Evolutionary conservation across 1,140 invertebrate genomes (phyloP), one percentile per base, ranked within the genome.

Genomic region (Zaprionus kolodkinae): DNA sequence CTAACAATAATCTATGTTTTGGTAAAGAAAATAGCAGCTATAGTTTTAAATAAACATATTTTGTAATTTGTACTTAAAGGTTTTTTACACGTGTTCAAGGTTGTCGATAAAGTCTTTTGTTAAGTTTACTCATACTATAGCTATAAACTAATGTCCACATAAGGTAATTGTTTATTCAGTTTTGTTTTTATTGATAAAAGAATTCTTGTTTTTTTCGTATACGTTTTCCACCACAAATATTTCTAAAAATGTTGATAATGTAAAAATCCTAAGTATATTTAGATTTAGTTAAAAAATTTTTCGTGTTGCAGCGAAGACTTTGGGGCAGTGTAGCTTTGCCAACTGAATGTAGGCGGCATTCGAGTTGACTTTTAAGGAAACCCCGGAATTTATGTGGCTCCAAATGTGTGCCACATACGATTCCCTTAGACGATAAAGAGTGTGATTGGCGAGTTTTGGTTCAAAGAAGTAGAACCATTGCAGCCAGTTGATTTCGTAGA

Each of bases 291-390:
- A 13, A 65, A 65, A 40, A 5, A 27, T 21, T 13, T 12, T 12
- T 9, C 5, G 21, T 3, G 38, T 15, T 33, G 36, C 27, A 1
- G 38, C 63, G 38, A 40, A 56, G 1, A 36, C 9, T 11, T 4
- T 27, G 2, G 63, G 35, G 12, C 38, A 65, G 15, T 65, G 36
- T 6, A 21, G 35, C 17, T 33, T 11, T 2, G 63, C 63, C 38
- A 30, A 38, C 15, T 56, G 54, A 6, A 6, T 30, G 54, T 65
- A 65, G n/a, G 63, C 36, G 36, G 93, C 93, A 33, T 93, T 91
- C 9, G 52, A 30, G n/a, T 21, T 25, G n/a, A 17, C n/a, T 7
- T 38, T 56, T 0, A 30, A 12, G 10, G 2, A 2, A n/a, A 25
- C 30, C 5, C 17, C n/a, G 0, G 9, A 13, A 6, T 52, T 40